Base-by-base conservation (phyloP, 2,797 vertebrate genomes). In the Premnoplex brunnescens region DNA sequence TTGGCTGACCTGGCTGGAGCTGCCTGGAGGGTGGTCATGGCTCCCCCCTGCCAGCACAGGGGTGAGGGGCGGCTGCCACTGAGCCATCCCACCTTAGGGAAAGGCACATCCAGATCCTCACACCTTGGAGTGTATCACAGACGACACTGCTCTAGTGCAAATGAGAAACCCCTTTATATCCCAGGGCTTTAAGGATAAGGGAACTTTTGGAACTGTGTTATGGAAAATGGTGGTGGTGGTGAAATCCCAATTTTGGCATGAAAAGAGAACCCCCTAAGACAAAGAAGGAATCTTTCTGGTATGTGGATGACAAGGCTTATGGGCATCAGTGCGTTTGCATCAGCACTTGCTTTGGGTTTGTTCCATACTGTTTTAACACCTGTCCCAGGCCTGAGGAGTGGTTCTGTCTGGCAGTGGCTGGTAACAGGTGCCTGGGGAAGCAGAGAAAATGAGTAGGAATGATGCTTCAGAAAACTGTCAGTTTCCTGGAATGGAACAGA, bases 21-120 rank as follows among this genome's bases (percentile, higher is more conserved):
- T 77, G 18, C 56, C 12, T 63, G 17, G 0, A 1, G 16, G 1
- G 7, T 17, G 37, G 27, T 6, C 2, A 1, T 68, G 43, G 17
- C n/a, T 81, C 56, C 12, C 5, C 5, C 21, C n/a, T 58, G 30
- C 46, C 14, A 18, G 48, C 15, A 54, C 12, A 10, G 34, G 26
- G 27, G 9, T 49, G 39, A 43, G 36, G 21, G 34, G 32, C 28
- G 56, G 34, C 56, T 75, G 41, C 49, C 4, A 8, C 69, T 52
- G 43, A 62, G 46, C 30, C 37, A 20, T 36, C n/a, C 54, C 12
- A 6, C 14, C 36, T 41, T 24, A 22, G 21, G 30, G 43, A 46
- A 55, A 64, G 28, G 5, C 6, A 0, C 0, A 2, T 19, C 28
- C 16, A 32, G 28, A 39, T 32, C 36, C 36, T 82, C 24, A 17